Conservation (phyloP, 2,113 vertebrate species). For the Narcine bancroftii region DNA sequence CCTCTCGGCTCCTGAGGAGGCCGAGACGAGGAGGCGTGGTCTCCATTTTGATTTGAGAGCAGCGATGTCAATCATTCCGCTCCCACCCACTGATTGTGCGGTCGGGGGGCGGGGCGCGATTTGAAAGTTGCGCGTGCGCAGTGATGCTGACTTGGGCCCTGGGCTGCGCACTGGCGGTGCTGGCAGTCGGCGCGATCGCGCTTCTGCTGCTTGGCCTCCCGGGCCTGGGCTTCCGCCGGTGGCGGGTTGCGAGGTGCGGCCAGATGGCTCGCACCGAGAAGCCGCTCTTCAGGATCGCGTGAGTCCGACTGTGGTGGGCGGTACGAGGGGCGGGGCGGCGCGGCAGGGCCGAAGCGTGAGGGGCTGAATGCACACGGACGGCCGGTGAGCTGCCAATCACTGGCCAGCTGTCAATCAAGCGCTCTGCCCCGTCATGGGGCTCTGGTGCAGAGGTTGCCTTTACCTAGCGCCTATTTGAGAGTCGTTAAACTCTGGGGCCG, state of each 20-base stretch:
- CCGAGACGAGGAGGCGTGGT: background rate
- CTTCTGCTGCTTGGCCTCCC: constrained; percentile 47
- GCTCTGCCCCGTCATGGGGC: too few species aligned
- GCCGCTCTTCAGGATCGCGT: constrained; percentile 68
- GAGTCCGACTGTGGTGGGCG: constrained; percentile 45
- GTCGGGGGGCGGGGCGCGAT: background rate
- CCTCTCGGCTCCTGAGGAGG: background rate
- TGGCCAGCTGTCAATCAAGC: too few species aligned
- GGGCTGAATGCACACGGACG: background rate
- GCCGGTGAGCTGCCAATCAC: too few species aligned
- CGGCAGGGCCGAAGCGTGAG: background rate
- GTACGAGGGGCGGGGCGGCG: background rate
- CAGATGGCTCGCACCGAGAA: constrained; percentile 68
- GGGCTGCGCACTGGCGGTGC: background rate
- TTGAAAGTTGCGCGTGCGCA: background rate
- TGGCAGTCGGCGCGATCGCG: constrained; percentile 21
- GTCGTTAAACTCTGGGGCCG: too few species aligned
- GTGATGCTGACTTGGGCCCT: background rate
- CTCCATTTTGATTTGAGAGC: background rate
- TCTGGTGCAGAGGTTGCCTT: too few species aligned
- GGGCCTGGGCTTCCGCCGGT: constrained; percentile 38
- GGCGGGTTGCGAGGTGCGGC: constrained; percentile 41
- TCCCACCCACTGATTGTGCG: background rate
- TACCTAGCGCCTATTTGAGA: too few species aligned
- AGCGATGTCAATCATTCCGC: background rate